These are phyloP conservation scores for Mirounga angustirostris DNA, from an alignment of 2,113 vertebrate genomes.

Conservation along the genomic window DNA sequence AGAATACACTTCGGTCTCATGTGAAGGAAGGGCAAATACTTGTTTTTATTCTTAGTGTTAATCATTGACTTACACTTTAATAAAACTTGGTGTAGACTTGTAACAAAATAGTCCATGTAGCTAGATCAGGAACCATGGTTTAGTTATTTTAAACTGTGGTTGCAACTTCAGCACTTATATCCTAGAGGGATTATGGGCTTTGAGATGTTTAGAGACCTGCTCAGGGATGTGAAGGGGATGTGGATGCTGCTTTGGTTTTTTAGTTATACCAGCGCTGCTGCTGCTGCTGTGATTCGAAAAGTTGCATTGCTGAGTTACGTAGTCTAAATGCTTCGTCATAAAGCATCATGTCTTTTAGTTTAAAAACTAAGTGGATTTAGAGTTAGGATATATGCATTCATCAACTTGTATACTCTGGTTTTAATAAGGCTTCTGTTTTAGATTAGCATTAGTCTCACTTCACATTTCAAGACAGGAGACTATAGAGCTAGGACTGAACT, in stretches of 20 bases:
- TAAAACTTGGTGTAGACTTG: slow-evolving; percentile 24
- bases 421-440: background rate
- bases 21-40: background rate
- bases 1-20: background rate
- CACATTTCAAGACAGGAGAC: background rate
- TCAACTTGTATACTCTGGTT: background rate
- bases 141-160: background rate
- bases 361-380: background rate
- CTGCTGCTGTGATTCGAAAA: background rate
- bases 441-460: background rate
- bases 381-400: background rate
- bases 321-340: background rate
- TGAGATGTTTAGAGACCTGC: background rate
- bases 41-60: slow-evolving; percentile 1
- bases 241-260: background rate
- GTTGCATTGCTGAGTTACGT: background rate
- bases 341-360: slow-evolving; percentile 14
- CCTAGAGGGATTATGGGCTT: background rate
- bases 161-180: background rate
- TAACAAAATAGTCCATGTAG: background rate
- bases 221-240: background rate
- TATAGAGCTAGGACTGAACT: background rate
- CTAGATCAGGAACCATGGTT: background rate
- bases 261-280: background rate
- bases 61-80: slow-evolving; percentile 6